phyloP scores from a whole-genome alignment of 2,113 vertebrate species.

The Rhizomys pruinosus region DNA sequence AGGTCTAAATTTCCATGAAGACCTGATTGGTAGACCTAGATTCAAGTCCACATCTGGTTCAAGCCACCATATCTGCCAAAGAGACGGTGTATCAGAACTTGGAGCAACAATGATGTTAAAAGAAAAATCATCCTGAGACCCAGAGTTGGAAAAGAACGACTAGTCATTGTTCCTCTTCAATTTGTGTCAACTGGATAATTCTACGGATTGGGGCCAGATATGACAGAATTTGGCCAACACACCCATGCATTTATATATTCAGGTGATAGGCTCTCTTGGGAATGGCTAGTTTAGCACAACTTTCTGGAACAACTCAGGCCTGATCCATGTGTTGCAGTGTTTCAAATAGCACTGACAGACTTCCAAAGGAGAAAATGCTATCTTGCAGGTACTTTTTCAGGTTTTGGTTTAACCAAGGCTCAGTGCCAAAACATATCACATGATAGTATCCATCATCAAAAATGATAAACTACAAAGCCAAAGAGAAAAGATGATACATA shows the following conservation, averaged over 20 bases:
- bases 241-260: background rate
- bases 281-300: background rate
- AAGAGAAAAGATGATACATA: background rate
- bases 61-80: background rate
- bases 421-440: background rate
- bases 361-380: background rate
- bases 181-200: background rate
- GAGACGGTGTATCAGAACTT: background rate
- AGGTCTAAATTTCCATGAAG: background rate
- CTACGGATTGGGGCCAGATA: background rate
- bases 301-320: background rate
- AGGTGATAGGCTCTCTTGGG: background rate
- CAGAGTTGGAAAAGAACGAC: background rate
- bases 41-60: background rate
- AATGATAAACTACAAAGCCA: background rate
- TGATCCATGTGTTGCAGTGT: background rate
- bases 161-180: background rate
- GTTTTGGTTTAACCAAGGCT: background rate
- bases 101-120: background rate
- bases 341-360: background rate
- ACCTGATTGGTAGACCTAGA: background rate
- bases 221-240: background rate
- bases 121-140: background rate
- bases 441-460: background rate
- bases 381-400: background rate